phyloP scores from a whole-genome alignment of 92 coral and sea anemone species.

The Meandrina meandrites region DNA sequence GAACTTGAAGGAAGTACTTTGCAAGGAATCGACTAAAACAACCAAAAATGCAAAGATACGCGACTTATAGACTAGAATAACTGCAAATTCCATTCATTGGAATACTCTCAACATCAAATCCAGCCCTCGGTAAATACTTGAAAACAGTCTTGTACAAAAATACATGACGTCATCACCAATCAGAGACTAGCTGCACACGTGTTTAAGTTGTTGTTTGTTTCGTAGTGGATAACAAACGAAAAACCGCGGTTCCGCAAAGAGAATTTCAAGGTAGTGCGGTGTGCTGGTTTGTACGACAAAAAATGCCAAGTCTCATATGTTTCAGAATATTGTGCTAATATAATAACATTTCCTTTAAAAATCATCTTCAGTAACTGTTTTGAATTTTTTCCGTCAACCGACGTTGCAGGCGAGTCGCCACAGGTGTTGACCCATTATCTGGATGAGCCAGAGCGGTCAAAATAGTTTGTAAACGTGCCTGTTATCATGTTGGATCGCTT shows the following conservation, averaged over 20 bases:
- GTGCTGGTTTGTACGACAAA: no score
- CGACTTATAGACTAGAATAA: not conserved
- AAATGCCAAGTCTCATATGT: no score
- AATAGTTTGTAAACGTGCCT: no score
- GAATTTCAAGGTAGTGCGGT: not conserved
- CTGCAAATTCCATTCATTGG: slow-evolving; percentile 41
- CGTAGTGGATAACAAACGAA: not conserved
- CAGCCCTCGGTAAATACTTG: slow-evolving; percentile 37
- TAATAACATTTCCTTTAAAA: no score
- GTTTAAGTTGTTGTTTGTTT: slow-evolving; percentile 21
- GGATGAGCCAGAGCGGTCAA: no score
- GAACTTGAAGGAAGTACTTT: not conserved
- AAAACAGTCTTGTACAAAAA: slow-evolving; percentile 43
- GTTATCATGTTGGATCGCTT: no score
- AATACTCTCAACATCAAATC: not conserved
- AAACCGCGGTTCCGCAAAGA: not conserved
- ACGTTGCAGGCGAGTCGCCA: no score
- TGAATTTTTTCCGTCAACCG: not conserved
- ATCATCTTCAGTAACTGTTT: not conserved
- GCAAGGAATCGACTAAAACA: not conserved
- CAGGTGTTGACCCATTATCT: no score
- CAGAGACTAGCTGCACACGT: slow-evolving; percentile 42
- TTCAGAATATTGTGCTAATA: no score
- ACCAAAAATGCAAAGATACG: not conserved
- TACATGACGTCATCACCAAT: slow-evolving; percentile 61